Percentiles rank a stretch among this genome's conserved stretches.
Evolutionary conservation across 2,113 vertebrate genomes (phyloP).

Genomic region (Gasterosteus nipponicus): DNA sequence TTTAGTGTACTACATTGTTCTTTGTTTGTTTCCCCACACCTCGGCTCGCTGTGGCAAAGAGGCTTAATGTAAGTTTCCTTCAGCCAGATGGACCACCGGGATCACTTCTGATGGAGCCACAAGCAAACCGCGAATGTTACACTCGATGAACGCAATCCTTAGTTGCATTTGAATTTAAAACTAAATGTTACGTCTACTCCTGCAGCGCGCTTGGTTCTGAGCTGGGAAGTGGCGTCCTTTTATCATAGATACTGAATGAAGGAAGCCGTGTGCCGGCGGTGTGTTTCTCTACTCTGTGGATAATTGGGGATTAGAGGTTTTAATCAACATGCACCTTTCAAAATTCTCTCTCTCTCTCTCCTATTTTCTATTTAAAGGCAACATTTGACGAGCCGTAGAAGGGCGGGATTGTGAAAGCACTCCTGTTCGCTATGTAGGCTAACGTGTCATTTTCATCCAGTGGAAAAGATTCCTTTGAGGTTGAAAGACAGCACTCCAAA

Average conservation of each 20-base stretch:
- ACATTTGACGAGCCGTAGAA: conserved; percentile 25
- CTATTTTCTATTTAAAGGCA: conserved; percentile 44
- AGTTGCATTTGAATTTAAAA: conserved; percentile 10
- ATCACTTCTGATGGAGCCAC: conserved; percentile 35
- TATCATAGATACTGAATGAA: conserved; percentile 18
- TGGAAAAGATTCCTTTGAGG: conserved; percentile 69
- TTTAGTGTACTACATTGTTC: conserved; percentile 35
- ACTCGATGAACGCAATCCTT: conserved; percentile 17
- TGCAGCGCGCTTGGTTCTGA: not conserved
- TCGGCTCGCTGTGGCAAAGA: conserved; percentile 55
- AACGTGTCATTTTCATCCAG: conserved; percentile 67
- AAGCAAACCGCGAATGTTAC: conserved; percentile 25
- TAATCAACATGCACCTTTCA: not conserved
- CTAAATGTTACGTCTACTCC: conserved; percentile 27
- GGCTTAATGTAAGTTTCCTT: conserved; percentile 70
- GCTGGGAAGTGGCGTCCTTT: not conserved
- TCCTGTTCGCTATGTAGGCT: conserved; percentile 41
- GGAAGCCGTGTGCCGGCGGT: conserved; percentile 1
- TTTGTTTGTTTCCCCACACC: conserved; percentile 65
- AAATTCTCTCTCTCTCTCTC: not conserved
- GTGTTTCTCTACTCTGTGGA: conserved; percentile 2
- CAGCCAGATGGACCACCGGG: conserved; percentile 59
- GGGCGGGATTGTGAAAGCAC: conserved; percentile 22
- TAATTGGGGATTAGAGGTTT: conserved; percentile 36
- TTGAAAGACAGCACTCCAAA: conserved; percentile 76